phyloP scores from a whole-genome alignment of 2,113 vertebrate species.

The cattle (Bos taurus) region ARS-UCD2.0 NC_037329.1:28718001-28718500 shows the following conservation, averaged over 20 bases:
- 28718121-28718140: not conserved
- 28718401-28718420: not conserved
- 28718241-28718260: not conserved
- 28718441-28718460: not conserved
- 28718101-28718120: not conserved
- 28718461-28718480: not conserved
- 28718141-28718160: not conserved
- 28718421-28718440: not conserved
- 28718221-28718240: not conserved
- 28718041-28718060: not conserved
- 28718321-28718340: not conserved
- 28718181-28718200: not conserved
- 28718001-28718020: not conserved
- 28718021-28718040: not conserved
- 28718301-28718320: not conserved
- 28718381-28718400: not conserved
- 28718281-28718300: not conserved
- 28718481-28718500: not conserved
- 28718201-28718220: not conserved
- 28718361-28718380: not conserved
- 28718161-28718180: not conserved
- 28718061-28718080: not conserved
- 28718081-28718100: not conserved
- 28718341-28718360: not conserved
- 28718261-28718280: not conserved